Evolutionary conservation across 2,797 vertebrate genomes (phyloP).

Genomic region (Nyctibius grandis): DNA sequence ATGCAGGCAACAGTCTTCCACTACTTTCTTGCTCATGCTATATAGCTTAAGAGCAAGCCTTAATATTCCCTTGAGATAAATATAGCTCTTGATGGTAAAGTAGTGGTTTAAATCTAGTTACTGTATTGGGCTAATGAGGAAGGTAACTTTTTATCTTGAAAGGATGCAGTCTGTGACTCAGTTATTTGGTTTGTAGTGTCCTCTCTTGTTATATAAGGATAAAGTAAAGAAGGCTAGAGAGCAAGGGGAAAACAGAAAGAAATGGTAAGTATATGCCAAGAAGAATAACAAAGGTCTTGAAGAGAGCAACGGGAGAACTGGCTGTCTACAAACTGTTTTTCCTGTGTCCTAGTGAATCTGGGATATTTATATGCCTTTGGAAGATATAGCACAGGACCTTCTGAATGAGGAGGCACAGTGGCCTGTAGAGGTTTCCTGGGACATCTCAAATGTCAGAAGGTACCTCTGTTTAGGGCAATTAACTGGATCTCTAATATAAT

Average conservation of each 20-base stretch:
- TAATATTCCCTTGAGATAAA: not conserved
- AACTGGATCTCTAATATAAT: not conserved
- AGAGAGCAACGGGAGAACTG: not conserved
- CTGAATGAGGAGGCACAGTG: not conserved
- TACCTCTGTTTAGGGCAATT: not conserved
- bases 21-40: not conserved
- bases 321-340: not conserved
- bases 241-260: not conserved
- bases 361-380: not conserved
- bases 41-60: not conserved
- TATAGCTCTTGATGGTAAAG: not conserved
- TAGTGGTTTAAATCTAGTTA: not conserved
- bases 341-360: not conserved
- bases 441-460: not conserved
- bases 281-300: not conserved
- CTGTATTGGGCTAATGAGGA: not conserved
- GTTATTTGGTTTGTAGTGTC: not conserved
- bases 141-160: not conserved
- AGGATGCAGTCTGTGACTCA: not conserved
- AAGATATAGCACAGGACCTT: not conserved
- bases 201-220: not conserved
- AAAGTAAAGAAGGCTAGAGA: not conserved
- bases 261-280: not conserved
- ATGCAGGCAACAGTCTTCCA: not conserved
- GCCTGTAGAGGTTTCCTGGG: not conserved